phyloP scores from a whole-genome alignment of 1,140 invertebrate species.

The Bemisia tabaci region DNA sequence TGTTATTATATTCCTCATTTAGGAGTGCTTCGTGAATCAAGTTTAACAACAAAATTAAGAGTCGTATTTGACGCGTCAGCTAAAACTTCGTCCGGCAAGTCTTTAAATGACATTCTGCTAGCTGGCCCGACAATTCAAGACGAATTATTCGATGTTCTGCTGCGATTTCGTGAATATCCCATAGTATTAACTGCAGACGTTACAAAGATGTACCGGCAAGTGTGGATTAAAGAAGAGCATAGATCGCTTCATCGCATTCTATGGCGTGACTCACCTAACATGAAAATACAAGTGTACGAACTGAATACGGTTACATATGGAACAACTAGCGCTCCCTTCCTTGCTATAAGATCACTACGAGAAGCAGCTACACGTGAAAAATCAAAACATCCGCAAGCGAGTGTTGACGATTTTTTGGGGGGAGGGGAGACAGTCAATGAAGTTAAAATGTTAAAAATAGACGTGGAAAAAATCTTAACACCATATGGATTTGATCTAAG shows the following conservation, averaged over 20 bases:
- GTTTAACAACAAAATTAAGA: no score
- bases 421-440: no score
- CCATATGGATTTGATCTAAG: background rate
- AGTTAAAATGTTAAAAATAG: background rate
- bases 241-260: conserved; percentile 27
- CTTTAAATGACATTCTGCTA: conserved; percentile 30
- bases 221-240: conserved; percentile 24
- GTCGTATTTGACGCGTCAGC: conserved; percentile 30
- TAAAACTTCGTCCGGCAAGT: conserved; percentile 25
- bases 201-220: conserved; percentile 30
- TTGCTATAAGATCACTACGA: background rate
- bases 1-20: no score
- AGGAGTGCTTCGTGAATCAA: no score
- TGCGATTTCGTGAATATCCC: conserved; percentile 29
- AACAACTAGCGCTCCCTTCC: conserved; percentile 18
- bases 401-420: background rate
- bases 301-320: conserved; percentile 32
- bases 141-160: conserved; percentile 29
- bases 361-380: background rate
- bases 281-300: conserved; percentile 9
- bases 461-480: background rate
- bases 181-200: conserved; percentile 31
- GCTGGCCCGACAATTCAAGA: conserved; percentile 32
- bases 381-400: background rate
- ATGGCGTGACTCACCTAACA: no score